Evolutionary conservation across 1,140 invertebrate genomes (phyloP), one percentile per base, ranked within the genome.

Genomic region (Habropoda laboriosa): DNA sequence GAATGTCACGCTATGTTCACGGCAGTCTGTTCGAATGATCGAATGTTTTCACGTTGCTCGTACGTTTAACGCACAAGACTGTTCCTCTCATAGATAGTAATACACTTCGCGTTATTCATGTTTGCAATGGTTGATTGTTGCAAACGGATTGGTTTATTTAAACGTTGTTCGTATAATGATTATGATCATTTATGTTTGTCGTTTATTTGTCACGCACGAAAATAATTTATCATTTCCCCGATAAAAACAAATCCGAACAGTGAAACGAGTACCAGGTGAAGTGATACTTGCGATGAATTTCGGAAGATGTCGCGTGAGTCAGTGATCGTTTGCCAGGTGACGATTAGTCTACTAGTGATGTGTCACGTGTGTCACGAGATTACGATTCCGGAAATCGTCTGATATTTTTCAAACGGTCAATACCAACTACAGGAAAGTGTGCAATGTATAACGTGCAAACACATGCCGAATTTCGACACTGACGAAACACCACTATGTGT

Each of bases 241-340:
- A 38, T n/a, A 6, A 27, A n/a, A n/a, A 35, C 7, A 40, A 40
- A 45, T 3, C 18, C 12, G 16, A 24, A 32, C 18, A 35, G n/a
- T 27, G n/a, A 24, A 24, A 24, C 32, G 7, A 8, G 24, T 71
- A 45, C n/a, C n/a, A 21, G 1, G 2, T 8, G 21, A 47, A 30
- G 10, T 21, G 24, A 21, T 51, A 42, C 49, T 82, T 79, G 47
- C 30, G 10, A 45, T 18, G 42, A 42, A 51, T 64, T 80, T 66
- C 83, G 67, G 49, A 18, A 85, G 84, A 85, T 86, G 81, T 81
- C 82, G 84, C 72, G 57, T 55, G 21, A 40, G 60, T 60, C 49
- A 35, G 30, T 45, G 47, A 61, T 75, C 45, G 30, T 60, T 40
- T 57, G 49, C 42, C 35, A 80, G 61, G 40, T 66, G 70, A 79